These are phyloP conservation scores for Dicranocentrus wangi DNA, from an alignment of 2,888 invertebrate species.

Conservation along the genomic window DNA sequence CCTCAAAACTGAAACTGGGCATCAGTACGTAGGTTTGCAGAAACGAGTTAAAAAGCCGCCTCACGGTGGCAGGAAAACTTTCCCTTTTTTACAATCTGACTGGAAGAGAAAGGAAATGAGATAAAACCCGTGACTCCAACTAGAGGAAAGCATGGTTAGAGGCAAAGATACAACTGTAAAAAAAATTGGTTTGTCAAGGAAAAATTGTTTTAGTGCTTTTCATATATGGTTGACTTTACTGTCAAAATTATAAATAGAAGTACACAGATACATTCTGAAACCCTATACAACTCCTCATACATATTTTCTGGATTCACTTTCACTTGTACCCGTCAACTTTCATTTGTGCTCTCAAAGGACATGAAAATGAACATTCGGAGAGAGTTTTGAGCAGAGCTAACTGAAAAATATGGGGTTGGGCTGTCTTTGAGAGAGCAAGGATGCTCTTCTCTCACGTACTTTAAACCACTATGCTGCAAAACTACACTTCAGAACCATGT, in stretches of 20 bases:
- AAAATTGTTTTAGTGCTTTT: conserved; percentile 54
- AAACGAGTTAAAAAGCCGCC: no score
- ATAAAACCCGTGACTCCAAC: no score
- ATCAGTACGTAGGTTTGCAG: no score
- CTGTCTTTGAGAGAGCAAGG: not conserved
- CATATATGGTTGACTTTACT: not conserved
- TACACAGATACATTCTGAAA: no score
- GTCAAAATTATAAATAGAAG: no score
- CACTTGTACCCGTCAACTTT: not conserved
- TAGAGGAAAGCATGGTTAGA: no score
- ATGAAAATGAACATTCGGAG: conserved; percentile 5
- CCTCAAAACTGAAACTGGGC: conserved; percentile 43
- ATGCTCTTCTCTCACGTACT: no score
- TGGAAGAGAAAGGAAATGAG: no score
- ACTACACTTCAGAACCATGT: no score
- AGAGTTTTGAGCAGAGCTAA: not conserved
- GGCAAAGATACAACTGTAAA: no score
- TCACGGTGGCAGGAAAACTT: not conserved
- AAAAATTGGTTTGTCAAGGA: conserved; percentile 24
- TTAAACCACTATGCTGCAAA: no score
- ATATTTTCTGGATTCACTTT: not conserved
- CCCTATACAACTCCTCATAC: no score
- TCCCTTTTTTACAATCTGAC: conserved; percentile 22
- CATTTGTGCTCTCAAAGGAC: conserved; percentile 39
- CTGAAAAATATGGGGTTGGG: not conserved